phyloP scores from a whole-genome alignment of 1,140 invertebrate species.

The Drosophila kikkawai region DNA sequence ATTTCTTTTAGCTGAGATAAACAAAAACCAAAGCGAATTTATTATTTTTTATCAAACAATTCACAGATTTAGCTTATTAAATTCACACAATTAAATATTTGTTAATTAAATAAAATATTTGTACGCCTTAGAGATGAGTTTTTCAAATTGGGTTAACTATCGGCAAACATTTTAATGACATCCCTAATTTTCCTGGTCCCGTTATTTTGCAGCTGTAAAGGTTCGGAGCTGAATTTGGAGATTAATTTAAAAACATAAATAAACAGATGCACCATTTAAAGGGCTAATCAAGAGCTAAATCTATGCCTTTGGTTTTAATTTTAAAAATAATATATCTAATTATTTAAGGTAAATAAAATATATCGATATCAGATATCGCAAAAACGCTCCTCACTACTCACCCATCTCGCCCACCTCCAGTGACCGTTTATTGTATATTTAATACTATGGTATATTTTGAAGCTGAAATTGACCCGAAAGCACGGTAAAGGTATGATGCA shows the following conservation, averaged over 20 bases:
- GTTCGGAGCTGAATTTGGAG: too few species aligned
- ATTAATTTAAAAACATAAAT: too few species aligned
- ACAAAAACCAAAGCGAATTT: not conserved
- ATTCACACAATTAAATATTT: not conserved
- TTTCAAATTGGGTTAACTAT: constrained; percentile 3
- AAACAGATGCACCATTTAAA: too few species aligned
- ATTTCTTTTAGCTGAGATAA: not conserved
- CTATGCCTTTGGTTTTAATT: not conserved
- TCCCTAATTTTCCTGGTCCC: not conserved
- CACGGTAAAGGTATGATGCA: constrained; percentile 62
- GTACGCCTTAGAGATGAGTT: not conserved
- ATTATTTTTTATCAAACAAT: not conserved
- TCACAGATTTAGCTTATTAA: too few species aligned
- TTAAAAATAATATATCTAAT: not conserved
- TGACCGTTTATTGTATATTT: constrained; percentile 11
- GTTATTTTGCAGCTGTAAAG: not conserved
- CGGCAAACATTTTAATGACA: not conserved
- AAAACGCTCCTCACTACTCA: not conserved
- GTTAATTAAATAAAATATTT: too few species aligned
- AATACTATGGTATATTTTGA: constrained; percentile 5
- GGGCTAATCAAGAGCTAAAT: too few species aligned
- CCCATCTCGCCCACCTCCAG: not conserved
- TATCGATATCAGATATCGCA: not conserved
- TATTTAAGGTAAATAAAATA: not conserved
- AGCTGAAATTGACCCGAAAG: constrained; percentile 1